Conservation (phyloP, 2,113 vertebrate genomes). For the Chaetorhynchus papuensis region DNA sequence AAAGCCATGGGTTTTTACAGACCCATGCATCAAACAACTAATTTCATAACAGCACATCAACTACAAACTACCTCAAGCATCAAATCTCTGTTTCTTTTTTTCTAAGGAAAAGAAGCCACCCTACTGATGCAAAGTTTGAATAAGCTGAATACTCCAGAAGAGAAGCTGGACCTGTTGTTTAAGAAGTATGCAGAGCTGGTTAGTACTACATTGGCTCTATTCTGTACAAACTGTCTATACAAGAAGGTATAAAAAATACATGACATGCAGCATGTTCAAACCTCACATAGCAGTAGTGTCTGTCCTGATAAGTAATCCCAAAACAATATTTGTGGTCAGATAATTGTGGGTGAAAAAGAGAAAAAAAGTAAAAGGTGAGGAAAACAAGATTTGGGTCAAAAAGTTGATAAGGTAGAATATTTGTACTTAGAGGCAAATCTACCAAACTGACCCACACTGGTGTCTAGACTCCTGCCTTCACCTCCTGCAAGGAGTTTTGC, state of each 20-base stretch:
- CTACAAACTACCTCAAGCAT: neutral
- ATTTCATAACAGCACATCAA: neutral
- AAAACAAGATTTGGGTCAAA: neutral
- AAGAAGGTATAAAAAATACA: neutral
- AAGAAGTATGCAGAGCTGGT: conserved; percentile 90
- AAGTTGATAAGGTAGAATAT: neutral
- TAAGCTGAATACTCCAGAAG: conserved; percentile 78
- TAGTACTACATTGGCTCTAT: conserved; percentile 50
- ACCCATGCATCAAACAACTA: neutral
- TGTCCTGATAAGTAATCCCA: neutral
- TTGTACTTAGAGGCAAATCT: neutral
- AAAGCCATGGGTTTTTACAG: neutral
- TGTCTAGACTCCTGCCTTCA: neutral
- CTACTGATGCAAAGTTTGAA: conserved; percentile 83
- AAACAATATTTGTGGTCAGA: neutral
- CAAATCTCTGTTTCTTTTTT: neutral
- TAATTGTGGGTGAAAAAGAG: neutral
- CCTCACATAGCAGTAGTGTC: neutral
- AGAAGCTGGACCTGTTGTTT: conserved; percentile 84
- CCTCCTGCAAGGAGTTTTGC: neutral
- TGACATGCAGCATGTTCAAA: neutral
- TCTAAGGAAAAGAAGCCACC: conserved; percentile 79
- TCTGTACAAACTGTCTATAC: neutral
- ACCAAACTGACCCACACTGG: neutral
- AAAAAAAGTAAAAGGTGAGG: neutral